Evolutionary conservation across 1,140 invertebrate genomes (phyloP), one percentile per base, ranked within the genome.

Genomic region (Nymphalis io): DNA sequence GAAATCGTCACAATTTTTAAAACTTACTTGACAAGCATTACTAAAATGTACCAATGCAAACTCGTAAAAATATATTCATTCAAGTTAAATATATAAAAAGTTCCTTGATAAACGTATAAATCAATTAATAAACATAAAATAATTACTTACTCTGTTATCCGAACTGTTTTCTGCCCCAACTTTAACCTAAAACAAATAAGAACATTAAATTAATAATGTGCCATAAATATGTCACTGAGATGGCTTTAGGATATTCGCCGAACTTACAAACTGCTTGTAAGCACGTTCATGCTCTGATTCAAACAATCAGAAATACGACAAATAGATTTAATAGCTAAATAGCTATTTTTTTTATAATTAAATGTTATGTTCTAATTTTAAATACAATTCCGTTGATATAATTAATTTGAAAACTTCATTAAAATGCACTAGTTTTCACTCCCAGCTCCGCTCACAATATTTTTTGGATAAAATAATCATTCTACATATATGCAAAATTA

Each of bases 121-220:
- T 44, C 13, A n/a, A 44, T 42, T n/a, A 18, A 40, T 42, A 10
- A 40, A 60, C 38, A 38, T 15, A 55, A 44, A 23, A 61, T 44
- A 44, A 13, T 42, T 38, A 81, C 82, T 84, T 73, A 84, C 80
- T 78, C 66, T 70, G 38, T 65, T 38, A 70, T 80, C 73, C 72
- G 68, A 73, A 71, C 58, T 63, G 59, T 57, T 53, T 57, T 44
- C 63, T 18, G 62, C 60, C 20, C 53, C 70, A 64, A 63, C 64
- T 68, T 40, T 63, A 72, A 82, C 70, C 82, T 82, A 64, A 66
- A 84, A 84, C 82, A 82, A 82, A 79, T 60, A 74, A 76, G 57
- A 71, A 69, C 62, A 72, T 73, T 73, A 72, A 70, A 72, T 77
- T 72, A 68, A 38, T 66, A 72, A 70, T 58, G 67, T 62, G 72